A percentile compares a stretch with the other conserved stretches of the same genome.
Evolutionary conservation across 2,888 invertebrate species (phyloP).

Genomic region (Resseliella maxima): DNA sequence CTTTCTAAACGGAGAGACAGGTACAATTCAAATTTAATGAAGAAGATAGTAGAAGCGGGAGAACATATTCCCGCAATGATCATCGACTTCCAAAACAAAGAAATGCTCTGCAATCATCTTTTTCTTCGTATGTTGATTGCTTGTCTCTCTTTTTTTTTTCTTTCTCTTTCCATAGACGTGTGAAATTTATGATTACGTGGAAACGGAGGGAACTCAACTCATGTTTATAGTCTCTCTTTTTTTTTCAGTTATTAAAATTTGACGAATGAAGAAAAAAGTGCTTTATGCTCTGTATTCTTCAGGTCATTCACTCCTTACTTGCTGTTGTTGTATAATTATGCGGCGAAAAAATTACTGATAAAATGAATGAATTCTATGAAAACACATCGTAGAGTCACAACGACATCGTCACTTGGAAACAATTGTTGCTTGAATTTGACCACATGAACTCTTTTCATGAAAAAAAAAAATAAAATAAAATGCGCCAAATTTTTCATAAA

Average conservation of each 20-base stretch:
- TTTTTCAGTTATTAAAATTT: background rate
- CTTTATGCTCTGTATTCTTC: background rate
- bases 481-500: too few species aligned
- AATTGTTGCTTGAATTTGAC: too few species aligned
- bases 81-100: slow-evolving; percentile 41
- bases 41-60: background rate
- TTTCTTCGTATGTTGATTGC: too few species aligned
- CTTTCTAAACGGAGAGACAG: slow-evolving; percentile 23
- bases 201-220: slow-evolving; percentile 9
- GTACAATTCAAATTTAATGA: slow-evolving; percentile 29
- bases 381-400: background rate
- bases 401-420: too few species aligned
- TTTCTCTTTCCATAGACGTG: background rate
- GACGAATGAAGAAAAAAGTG: background rate
- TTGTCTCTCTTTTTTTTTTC: background rate
- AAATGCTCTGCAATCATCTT: slow-evolving; percentile 8
- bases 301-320: slow-evolving; percentile 1
- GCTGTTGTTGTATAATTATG: background rate
- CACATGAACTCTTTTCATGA: too few species aligned
- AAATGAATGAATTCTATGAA: background rate
- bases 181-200: slow-evolving; percentile 51
- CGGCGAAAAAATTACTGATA: background rate
- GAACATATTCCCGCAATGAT: background rate
- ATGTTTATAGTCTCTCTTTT: background rate
- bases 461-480: too few species aligned